Conservation (phyloP, 2,888 invertebrate genomes). For the Pandemis heparana region DNA sequence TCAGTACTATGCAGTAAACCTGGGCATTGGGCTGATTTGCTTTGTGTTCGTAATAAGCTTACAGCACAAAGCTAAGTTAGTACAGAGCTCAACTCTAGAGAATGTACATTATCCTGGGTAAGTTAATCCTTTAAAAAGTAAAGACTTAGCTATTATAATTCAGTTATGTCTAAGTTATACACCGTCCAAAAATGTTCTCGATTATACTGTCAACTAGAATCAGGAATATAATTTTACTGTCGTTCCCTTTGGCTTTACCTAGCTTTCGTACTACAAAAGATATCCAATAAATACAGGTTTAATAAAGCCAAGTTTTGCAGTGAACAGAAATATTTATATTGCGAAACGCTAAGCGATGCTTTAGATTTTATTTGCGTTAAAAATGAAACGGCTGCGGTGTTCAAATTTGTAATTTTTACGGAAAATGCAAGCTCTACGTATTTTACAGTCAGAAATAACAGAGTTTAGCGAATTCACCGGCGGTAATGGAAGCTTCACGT, state of each 20-base stretch:
- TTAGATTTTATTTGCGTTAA: neutral
- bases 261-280: neutral
- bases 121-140: neutral
- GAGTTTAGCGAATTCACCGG: neutral
- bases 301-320: neutral
- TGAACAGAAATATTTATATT: neutral
- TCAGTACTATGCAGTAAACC: neutral
- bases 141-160: too few relatives aligned
- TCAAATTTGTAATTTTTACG: neutral
- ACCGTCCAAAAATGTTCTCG: neutral
- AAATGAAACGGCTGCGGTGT: neutral
- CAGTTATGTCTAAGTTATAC: too few relatives aligned
- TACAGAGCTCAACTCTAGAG: too few relatives aligned
- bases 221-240: too few relatives aligned
- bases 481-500: neutral
- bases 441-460: neutral
- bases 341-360: neutral
- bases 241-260: too few relatives aligned
- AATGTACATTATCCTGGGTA: neutral
- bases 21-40: neutral
- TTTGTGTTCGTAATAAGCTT: neutral
- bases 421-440: neutral
- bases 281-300: neutral
- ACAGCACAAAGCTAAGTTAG: neutral
- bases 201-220: too few relatives aligned